Base-by-base conservation (phyloP, 2,888 invertebrate species). In the Phalera bucephala region DNA sequence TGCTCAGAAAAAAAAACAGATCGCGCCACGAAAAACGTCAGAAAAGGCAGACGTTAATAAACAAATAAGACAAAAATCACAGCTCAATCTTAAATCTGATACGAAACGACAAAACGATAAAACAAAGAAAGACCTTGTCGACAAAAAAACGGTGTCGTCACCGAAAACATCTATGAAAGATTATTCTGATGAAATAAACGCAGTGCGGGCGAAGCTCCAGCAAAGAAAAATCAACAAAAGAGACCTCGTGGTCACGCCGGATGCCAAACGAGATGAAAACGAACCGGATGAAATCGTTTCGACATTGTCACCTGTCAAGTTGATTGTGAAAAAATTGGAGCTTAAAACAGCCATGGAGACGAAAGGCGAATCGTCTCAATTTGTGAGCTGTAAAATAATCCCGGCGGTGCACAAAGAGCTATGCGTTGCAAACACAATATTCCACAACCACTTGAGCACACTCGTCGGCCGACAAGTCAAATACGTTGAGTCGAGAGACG, bases 391-490 rank as follows among this genome's bases (percentile, higher is more conserved):
- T 67, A 90, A 87, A 64, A 74, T 90, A 21, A 87, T 90, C 50
- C 84, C 87, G n/a, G 74, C 84, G 19, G 79, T 85, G 29, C 87
- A 88, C 54, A 89, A 89, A 61, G 85, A 87, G 45, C 41, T 88
- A 30, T 89, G 89, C 64, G 84, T 90, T 19, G 88, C 89, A 6
- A 90, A 84, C 58, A 86, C 87, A 3, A 86, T 82, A 36, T 86
- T 86, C 61, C 89, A 90, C 50, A 90, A 87, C 56, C 84, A 86
- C 63, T 77, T 88, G 80, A 88, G 83, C 81, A 87, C 85, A 81
- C 87, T 90, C 72, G 87, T 88, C 37, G 87, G 89, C 60, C 84
- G 88, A 28, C 89, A 89, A 72, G 71, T 89, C 37, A 86, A 84
- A 64, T 83, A 78, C 57, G 75, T 83, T 3, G 86, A 89, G 58